These are phyloP conservation scores for Habrosyne pyritoides DNA, from an alignment of 2,888 invertebrate genomes.

Conservation along the genomic window DNA sequence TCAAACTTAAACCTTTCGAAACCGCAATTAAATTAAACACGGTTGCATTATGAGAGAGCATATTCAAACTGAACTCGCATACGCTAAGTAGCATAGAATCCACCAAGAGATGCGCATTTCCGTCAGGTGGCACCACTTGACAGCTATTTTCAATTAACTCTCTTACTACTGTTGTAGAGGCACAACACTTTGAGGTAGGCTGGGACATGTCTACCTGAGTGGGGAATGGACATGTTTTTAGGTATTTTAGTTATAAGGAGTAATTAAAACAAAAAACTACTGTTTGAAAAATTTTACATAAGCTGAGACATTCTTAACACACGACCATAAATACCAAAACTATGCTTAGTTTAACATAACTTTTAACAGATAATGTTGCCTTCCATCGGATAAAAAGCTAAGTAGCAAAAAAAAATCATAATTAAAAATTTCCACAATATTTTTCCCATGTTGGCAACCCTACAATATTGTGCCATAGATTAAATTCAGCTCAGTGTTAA, in stretches of 20 bases:
- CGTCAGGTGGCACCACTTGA: conserved; percentile 36
- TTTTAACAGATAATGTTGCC: no score
- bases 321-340: no score
- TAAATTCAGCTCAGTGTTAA: conserved; percentile 23
- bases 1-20: not conserved
- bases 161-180: conserved; percentile 12
- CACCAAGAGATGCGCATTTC: conserved; percentile 31
- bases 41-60: not conserved
- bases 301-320: no score
- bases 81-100: conserved; percentile 31
- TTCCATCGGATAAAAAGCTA: no score
- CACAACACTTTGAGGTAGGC: conserved; percentile 18
- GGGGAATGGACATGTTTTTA: not conserved
- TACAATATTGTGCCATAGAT: conserved; percentile 10
- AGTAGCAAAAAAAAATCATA: no score
- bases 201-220: conserved; percentile 6
- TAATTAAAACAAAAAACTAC: no score
- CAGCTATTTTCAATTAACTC: conserved; percentile 52
- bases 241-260: no score
- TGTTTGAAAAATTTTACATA: no score
- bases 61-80: conserved; percentile 9
- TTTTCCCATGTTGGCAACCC: not conserved
- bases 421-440: not conserved
- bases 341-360: no score
- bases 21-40: not conserved